Evolutionary conservation across 2,113 vertebrate genomes (phyloP), one percentile per base, ranked within the genome.

Genomic region (Corythornis cristatus): DNA sequence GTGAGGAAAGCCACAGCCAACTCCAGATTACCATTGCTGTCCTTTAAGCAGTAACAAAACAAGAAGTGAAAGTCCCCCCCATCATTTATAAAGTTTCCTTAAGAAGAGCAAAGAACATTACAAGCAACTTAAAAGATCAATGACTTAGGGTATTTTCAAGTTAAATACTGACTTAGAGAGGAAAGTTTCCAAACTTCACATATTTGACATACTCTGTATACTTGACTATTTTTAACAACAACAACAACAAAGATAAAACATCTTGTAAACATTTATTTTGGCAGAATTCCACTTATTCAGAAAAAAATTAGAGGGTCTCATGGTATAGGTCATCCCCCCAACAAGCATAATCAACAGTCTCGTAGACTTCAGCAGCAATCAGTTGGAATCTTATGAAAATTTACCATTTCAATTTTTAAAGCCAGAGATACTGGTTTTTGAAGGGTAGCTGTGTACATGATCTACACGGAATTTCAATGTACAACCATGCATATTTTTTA

Each of bases 21-120:
- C 20, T 98, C 99, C 97, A 99, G 97, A 95, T 99, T 99, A 89
- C 99, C 99, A 97, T 99, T 99, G 96, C 99, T 99, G 93, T 98
- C 99, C 99, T 99, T 96, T 75, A 98, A 97, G 84, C 45, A 94
- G 6, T 60, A 97, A 96, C 26, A 90, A 48, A 51, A 28, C 37
- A 53, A 29, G 18, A 92, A 46, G 35, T 92, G 9, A 86, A 73
- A 56, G 74, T 86, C 37, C 62, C 11, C 5, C 33, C 71, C 54
- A 68, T 0, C 8, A 3, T 67, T 46, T 74, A 65, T 8, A 1
- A 8, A 4, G 51, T 56, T 80, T 68, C 60, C 45, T 42, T 75
- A 79, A 88, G 31, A 79, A 88, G 31, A 75, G 40, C 29, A 83
- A 88, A 65, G 4, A 18, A 80, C 4, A 11, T 18, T 8, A 73